A percentile compares a stretch with the other conserved stretches of the same genome.
Evolutionary conservation across 2,888 invertebrate species (phyloP).

Genomic region (Alloplasta piceator): DNA sequence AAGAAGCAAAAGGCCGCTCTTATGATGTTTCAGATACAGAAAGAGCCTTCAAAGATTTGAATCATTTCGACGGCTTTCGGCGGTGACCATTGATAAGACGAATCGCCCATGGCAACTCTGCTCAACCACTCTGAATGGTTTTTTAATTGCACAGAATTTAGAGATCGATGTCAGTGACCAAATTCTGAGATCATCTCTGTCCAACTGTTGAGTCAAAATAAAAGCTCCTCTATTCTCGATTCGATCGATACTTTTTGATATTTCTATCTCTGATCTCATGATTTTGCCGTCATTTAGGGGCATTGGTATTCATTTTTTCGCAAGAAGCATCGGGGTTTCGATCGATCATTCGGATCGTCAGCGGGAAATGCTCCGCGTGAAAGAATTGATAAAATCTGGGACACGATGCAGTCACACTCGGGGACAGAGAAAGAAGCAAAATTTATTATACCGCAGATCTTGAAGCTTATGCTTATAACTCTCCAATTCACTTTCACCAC

Average conservation of each 20-base stretch:
- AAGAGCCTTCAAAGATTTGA: slow-evolving; percentile 4
- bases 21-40: slow-evolving; percentile 25
- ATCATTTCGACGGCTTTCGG: slow-evolving; percentile 7
- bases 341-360: too few species aligned
- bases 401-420: not conserved
- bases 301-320: too few species aligned
- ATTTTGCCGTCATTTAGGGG: too few species aligned
- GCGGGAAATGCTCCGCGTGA: not conserved
- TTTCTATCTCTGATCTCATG: too few species aligned
- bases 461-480: slow-evolving; percentile 21
- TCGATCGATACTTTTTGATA: too few species aligned
- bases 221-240: too few species aligned
- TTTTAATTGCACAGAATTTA: slow-evolving; percentile 7
- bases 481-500: slow-evolving; percentile 41
- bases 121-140: not conserved
- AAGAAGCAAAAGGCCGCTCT: not conserved
- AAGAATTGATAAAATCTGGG: slow-evolving; percentile 26
- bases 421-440: slow-evolving; percentile 15
- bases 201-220: too few species aligned
- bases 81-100: slow-evolving; percentile 7
- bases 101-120: not conserved
- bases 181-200: slow-evolving; percentile 9
- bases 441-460: slow-evolving; percentile 13
- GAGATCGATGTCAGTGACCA: not conserved
- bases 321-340: too few species aligned